Evolutionary conservation across 2,797 vertebrate genomes (phyloP).

Genomic region (Acrossocheilus fasciatus): DNA sequence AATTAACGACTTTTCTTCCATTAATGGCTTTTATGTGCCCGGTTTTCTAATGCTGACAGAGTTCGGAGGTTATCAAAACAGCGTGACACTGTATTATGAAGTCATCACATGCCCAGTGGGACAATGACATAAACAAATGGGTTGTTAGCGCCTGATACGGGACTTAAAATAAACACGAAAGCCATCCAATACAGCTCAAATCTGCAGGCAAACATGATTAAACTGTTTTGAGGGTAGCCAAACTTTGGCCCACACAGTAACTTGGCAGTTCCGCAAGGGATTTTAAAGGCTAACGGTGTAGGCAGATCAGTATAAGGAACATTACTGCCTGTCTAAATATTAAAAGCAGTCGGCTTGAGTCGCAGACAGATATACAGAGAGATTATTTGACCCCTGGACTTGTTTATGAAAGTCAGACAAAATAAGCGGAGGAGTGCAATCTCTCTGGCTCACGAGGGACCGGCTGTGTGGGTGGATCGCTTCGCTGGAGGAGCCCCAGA

Average conservation of each 20-base stretch:
- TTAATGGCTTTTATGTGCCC: constrained; percentile 5
- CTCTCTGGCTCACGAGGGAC: constrained; percentile 43
- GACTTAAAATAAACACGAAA: constrained; percentile 81
- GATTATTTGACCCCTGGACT: constrained; percentile 60
- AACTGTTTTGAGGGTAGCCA: constrained; percentile 75
- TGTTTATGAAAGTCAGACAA: constrained; percentile 62
- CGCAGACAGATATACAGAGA: constrained; percentile 59
- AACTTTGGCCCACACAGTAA: constrained; percentile 63
- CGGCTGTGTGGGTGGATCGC: constrained; percentile 50
- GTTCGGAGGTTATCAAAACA: constrained; percentile 69
- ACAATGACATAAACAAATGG: constrained; percentile 81
- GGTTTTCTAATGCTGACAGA: constrained; percentile 50
- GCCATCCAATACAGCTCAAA: constrained; percentile 76
- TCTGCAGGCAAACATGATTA: constrained; percentile 78
- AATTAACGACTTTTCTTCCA: constrained; percentile 36
- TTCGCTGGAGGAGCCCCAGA: constrained; percentile 47
- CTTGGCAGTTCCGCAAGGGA: constrained; percentile 62
- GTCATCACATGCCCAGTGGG: constrained; percentile 73
- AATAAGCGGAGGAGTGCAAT: constrained; percentile 60
- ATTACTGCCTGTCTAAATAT: constrained; percentile 62
- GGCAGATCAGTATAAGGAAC: constrained; percentile 60
- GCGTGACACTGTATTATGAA: constrained; percentile 70
- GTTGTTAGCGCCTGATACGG: constrained; percentile 79
- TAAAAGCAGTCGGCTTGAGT: constrained; percentile 64
- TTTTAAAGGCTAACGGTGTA: constrained; percentile 62